phyloP scores from a whole-genome alignment of 2,113 vertebrate species.

The Nothobranchius furzeri region DNA sequence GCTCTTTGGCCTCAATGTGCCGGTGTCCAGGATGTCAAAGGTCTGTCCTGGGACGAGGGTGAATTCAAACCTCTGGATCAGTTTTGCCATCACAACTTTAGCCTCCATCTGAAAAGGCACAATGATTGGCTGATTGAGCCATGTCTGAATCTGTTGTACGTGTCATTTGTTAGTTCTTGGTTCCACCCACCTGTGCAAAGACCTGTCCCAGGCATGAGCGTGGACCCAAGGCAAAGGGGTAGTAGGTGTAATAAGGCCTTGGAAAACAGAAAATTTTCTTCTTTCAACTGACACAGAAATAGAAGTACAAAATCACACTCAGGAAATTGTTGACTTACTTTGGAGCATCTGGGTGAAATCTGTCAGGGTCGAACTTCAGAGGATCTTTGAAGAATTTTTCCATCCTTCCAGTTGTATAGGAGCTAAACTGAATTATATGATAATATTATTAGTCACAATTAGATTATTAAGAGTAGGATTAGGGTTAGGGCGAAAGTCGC shows the following conservation, averaged over 20 bases:
- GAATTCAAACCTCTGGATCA: constrained; percentile 91
- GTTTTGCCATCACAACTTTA: constrained; percentile 91
- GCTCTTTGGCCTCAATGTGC: constrained; percentile 81
- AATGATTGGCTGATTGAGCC: neutral
- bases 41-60: constrained; percentile 83
- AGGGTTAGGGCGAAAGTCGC: too few relatives aligned
- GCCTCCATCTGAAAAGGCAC: constrained; percentile 86
- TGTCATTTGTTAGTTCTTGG: neutral
- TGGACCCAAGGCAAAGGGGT: constrained; percentile 89
- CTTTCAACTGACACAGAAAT: neutral
- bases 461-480: too few relatives aligned
- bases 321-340: constrained; percentile 79
- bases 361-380: constrained; percentile 88
- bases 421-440: constrained; percentile 79
- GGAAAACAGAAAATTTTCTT: neutral
- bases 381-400: constrained; percentile 89
- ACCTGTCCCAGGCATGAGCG: constrained; percentile 88
- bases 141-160: neutral
- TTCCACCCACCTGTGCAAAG: constrained; percentile 86
- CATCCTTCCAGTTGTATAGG: constrained; percentile 83
- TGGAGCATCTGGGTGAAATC: constrained; percentile 86
- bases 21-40: constrained; percentile 82
- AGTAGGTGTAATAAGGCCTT: constrained; percentile 83
- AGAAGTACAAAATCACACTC: neutral
- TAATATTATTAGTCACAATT: too few relatives aligned